Conservation (phyloP, 2,888 invertebrate species). For the Leucophenga montana region DNA sequence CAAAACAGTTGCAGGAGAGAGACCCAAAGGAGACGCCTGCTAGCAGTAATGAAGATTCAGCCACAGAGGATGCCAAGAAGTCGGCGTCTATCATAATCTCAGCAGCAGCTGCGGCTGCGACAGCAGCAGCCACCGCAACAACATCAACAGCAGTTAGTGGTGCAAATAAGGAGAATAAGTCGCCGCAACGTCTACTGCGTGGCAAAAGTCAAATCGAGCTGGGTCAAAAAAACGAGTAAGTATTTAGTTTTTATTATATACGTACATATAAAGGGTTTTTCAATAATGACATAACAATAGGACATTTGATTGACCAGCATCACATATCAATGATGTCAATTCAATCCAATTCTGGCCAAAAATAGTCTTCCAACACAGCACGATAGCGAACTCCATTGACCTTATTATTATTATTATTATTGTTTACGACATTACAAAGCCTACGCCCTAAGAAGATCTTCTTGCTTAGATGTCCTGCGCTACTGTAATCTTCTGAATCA, state of each 20-base stretch:
- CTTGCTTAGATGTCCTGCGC: too few relatives aligned
- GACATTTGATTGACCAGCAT: too few relatives aligned
- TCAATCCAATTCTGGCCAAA: too few relatives aligned
- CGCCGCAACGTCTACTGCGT: conserved; percentile 61
- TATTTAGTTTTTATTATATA: conserved; percentile 37
- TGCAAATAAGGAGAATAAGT: conserved; percentile 69
- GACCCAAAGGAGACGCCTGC: conserved; percentile 2
- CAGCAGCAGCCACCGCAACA: conserved; percentile 45
- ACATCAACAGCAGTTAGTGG: conserved; percentile 41
- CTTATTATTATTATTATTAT: too few relatives aligned
- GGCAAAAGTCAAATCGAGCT: conserved; percentile 70
- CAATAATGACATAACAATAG: too few relatives aligned
- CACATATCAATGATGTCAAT: too few relatives aligned
- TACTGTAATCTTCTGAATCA: too few relatives aligned
- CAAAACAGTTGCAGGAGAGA: background rate
- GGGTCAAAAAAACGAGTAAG: conserved; percentile 70
- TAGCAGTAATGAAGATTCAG: background rate
- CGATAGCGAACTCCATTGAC: too few relatives aligned
- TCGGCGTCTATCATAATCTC: background rate
- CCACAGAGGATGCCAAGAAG: conserved; percentile 22
- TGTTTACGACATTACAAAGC: too few relatives aligned
- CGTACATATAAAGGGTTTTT: too few relatives aligned
- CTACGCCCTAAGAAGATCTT: too few relatives aligned
- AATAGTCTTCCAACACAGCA: too few relatives aligned
- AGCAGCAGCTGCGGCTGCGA: conserved; percentile 40